Evolutionary conservation across 2,113 vertebrate genomes (phyloP).

Genomic region (Datnioides undecimradiatus): DNA sequence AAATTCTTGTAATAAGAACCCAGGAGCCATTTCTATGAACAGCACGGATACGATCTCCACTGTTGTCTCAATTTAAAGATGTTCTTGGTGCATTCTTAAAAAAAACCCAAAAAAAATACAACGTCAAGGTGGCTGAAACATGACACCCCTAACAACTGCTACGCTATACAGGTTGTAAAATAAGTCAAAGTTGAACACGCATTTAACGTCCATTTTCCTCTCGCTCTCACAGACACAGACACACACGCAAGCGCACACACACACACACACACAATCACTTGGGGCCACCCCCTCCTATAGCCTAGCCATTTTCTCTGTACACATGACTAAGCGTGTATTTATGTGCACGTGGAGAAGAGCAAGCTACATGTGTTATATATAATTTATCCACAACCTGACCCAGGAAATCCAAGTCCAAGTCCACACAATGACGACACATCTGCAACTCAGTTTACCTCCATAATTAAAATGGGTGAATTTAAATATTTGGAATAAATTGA

Average conservation of each 20-base stretch:
- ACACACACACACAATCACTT: constrained; percentile 10
- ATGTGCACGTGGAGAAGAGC: background rate
- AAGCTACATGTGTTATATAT: background rate
- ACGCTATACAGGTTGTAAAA: background rate
- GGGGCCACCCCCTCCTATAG: constrained; percentile 29
- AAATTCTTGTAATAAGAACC: constrained; percentile 39
- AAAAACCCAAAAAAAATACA: background rate
- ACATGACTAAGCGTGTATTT: constrained; percentile 1
- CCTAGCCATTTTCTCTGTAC: constrained; percentile 34
- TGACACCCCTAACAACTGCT: background rate
- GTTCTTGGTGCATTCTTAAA: background rate
- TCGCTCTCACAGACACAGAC: background rate
- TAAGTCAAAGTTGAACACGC: background rate
- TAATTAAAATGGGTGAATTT: background rate
- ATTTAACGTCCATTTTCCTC: background rate
- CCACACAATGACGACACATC: background rate
- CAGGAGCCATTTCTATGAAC: constrained; percentile 22
- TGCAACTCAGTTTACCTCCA: background rate
- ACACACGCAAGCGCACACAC: background rate
- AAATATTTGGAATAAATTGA: background rate
- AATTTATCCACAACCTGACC: background rate
- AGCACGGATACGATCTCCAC: background rate
- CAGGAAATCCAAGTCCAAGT: background rate
- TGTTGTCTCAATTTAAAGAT: constrained; percentile 11
- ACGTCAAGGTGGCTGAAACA: background rate